A percentile compares a stretch with the other conserved stretches of the same genome.
Conservation (phyloP, 1,140 invertebrate species). For the Trichomalopsis sarcophagae region DNA sequence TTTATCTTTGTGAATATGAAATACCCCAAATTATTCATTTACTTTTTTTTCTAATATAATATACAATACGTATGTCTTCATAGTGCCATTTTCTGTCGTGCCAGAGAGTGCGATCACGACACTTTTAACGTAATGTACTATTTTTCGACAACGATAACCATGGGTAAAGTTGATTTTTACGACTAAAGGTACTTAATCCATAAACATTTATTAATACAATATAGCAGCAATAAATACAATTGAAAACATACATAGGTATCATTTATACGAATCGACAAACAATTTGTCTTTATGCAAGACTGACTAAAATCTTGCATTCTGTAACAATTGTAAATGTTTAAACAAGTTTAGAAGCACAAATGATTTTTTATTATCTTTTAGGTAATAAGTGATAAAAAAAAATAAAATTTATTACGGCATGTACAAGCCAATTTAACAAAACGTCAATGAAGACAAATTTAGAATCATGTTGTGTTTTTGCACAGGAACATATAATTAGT, state of each 20-base stretch:
- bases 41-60: background rate
- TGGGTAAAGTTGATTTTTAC: background rate
- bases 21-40: background rate
- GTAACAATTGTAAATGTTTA: conserved; percentile 31
- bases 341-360: conserved; percentile 11
- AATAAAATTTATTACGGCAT: background rate
- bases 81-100: too few relatives aligned
- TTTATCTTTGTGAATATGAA: background rate
- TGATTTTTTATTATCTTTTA: background rate
- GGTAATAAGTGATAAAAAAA: conserved; percentile 3
- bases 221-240: conserved; percentile 55
- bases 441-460: conserved; percentile 7
- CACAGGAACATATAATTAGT: background rate
- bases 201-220: conserved; percentile 55
- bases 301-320: background rate
- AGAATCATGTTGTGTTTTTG: background rate
- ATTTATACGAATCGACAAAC: conserved; percentile 35
- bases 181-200: conserved; percentile 20
- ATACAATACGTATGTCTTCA: too few relatives aligned
- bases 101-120: too few relatives aligned
- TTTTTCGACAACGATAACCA: background rate
- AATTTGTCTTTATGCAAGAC: conserved; percentile 26
- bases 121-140: too few relatives aligned
- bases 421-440: conserved; percentile 21
- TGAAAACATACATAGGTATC: conserved; percentile 43